These are phyloP conservation scores for Hydropotes inermis DNA, from an alignment of 2,113 vertebrate species.

Conservation along the genomic window DNA sequence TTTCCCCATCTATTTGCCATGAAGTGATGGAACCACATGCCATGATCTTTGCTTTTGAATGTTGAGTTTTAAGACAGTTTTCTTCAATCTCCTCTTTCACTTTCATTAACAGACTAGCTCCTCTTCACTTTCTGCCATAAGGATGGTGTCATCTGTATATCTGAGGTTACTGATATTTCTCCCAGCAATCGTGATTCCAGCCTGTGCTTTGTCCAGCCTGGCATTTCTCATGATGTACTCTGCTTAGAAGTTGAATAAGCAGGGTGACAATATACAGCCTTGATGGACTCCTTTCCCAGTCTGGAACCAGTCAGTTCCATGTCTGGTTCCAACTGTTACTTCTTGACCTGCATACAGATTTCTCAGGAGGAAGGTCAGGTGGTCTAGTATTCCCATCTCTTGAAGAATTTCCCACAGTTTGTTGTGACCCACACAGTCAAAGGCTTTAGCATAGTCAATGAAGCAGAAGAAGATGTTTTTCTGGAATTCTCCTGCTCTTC, in stretches of 20 bases:
- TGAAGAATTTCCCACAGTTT: background rate
- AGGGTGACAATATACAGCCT: background rate
- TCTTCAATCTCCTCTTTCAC: background rate
- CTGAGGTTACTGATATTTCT: background rate
- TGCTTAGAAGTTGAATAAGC: background rate
- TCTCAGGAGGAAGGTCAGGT: background rate
- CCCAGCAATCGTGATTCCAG: background rate
- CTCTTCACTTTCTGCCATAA: background rate
- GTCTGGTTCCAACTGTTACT: background rate
- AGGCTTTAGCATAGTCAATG: background rate
- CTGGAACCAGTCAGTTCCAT: background rate
- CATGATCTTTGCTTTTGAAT: background rate
- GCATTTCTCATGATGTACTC: background rate
- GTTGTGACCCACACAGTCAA: background rate
- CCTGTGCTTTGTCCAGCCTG: background rate
- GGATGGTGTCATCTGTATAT: background rate
- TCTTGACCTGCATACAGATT: background rate
- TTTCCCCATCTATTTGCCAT: background rate
- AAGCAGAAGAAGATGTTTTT: background rate
- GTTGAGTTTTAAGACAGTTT: background rate
- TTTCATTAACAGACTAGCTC: background rate
- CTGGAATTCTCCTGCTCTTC: background rate
- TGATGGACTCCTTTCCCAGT: background rate
- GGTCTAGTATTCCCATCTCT: background rate
- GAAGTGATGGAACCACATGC: background rate